Percentiles rank a stretch among this genome's conserved stretches.
phyloP scores from a whole-genome alignment of 2,797 vertebrate species.

The Chiroxiphia lanceolata region DNA sequence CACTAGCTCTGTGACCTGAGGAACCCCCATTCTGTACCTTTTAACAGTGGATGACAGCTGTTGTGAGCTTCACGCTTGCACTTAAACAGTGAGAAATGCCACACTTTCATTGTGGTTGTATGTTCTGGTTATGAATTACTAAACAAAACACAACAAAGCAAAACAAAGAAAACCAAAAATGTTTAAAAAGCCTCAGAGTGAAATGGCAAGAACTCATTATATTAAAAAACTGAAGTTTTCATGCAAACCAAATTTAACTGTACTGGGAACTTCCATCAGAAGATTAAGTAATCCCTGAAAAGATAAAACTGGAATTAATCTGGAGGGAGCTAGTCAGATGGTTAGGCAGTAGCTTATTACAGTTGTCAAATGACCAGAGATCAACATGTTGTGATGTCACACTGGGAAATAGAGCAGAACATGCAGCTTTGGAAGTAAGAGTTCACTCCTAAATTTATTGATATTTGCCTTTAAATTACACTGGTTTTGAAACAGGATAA shows the following conservation, averaged over 20 bases:
- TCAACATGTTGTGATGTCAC: neutral
- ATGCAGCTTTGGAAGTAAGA: neutral
- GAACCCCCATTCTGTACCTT: neutral
- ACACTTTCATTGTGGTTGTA: neutral
- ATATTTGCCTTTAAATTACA: neutral
- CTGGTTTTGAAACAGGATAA: neutral
- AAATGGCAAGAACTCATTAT: neutral
- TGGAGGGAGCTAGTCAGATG: neutral
- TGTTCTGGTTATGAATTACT: neutral
- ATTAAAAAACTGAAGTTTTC: neutral
- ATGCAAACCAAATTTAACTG: neutral
- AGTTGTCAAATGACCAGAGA: neutral
- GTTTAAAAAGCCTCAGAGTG: neutral
- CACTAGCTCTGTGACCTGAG: conserved; percentile 16
- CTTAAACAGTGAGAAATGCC: neutral
- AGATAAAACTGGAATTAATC: neutral
- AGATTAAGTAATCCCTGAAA: neutral
- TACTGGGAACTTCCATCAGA: neutral
- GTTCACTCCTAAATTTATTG: neutral
- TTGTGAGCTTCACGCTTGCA: neutral
- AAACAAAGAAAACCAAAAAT: neutral
- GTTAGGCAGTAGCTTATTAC: neutral
- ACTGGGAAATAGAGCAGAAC: neutral
- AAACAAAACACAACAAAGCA: neutral
- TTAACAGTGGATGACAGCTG: neutral